Percentiles rank a stretch among this genome's conserved stretches.
These are phyloP conservation scores for Agrochola litura DNA, from an alignment of 2,888 invertebrate species.

Conservation along the genomic window DNA sequence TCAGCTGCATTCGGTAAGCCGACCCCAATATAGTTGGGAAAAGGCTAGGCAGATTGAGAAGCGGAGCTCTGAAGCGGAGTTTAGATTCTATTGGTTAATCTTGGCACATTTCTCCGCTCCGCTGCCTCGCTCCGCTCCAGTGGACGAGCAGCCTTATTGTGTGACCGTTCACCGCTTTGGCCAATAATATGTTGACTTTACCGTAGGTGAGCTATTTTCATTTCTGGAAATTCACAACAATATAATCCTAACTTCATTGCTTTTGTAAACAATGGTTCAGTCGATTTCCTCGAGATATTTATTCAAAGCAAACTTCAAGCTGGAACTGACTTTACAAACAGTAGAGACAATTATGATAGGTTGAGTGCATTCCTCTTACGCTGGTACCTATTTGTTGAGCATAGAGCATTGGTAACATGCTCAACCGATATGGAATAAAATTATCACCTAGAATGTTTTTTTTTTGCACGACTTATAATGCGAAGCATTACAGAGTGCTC, in stretches of 20 bases:
- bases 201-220: neutral
- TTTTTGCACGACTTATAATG: neutral
- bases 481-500: too few relatives aligned
- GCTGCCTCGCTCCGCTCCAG: too few relatives aligned
- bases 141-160: neutral
- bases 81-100: too few relatives aligned
- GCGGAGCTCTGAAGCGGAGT: too few relatives aligned
- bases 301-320: slow-evolving; percentile 25
- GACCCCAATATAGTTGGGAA: too few relatives aligned
- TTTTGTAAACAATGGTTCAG: slow-evolving; percentile 14
- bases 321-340: slow-evolving; percentile 35
- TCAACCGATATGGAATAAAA: neutral
- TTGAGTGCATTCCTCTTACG: neutral
- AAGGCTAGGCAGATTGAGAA: too few relatives aligned
- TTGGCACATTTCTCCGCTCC: too few relatives aligned
- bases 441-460: neutral
- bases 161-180: neutral
- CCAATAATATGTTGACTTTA: neutral
- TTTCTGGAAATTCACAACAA: slow-evolving; percentile 5
- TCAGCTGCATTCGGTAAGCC: too few relatives aligned
- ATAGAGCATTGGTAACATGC: neutral
- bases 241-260: neutral
- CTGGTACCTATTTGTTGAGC: slow-evolving; percentile 15
- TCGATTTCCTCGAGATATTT: slow-evolving; percentile 24
- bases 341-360: slow-evolving; percentile 4